Base-by-base conservation (phyloP, 2,888 invertebrate species). In the Oligia strigilis region DNA sequence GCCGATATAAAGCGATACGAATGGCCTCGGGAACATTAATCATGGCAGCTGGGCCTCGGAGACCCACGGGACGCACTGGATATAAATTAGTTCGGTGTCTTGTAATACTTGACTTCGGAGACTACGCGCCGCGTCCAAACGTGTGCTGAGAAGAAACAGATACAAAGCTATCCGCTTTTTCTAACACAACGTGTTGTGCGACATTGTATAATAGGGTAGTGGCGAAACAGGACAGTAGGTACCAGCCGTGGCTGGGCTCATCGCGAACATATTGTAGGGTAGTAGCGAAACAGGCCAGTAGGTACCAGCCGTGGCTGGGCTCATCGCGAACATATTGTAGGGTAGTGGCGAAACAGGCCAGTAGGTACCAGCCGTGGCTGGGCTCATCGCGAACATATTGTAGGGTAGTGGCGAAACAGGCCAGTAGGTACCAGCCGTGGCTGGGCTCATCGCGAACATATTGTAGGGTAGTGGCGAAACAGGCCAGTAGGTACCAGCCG, bases 31-130 rank as follows among this genome's bases (percentile, higher is more conserved):
- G 70, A 77, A 85, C 87, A 87, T 89, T 88, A 87, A 87, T 89
- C 87, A 87, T 79, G 88, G 77, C 80, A 55, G 84, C 64, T 65
- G 87, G 71, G 72, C 70, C 65, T 46, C 52, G 36, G 3, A 36
- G 72, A 62, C 75, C 80, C 87, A 11, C 70, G 78, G 89, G 88
- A 49, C 82, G 43, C 74, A 55, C 62, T 69, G 65, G 77, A 80
- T 88, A 87, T 88, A 87, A 88, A 87, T 87, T 84, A 88, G 87
- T 82, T 80, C 67, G 74, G 84, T 84, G 85, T 88, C 87, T 78
- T 77, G 82, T 88, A 80, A 87, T 75, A 75, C 72, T 87, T 72
- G 75, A 49, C 36, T 82, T 49, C 36, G 43, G 46, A 60, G 75
- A 75, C 78, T 62, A 23, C 72, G 4, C 4, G 36, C 0, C 40